Evolutionary conservation across 2,888 invertebrate species (phyloP).

Genomic region (Eupithecia insigniata): DNA sequence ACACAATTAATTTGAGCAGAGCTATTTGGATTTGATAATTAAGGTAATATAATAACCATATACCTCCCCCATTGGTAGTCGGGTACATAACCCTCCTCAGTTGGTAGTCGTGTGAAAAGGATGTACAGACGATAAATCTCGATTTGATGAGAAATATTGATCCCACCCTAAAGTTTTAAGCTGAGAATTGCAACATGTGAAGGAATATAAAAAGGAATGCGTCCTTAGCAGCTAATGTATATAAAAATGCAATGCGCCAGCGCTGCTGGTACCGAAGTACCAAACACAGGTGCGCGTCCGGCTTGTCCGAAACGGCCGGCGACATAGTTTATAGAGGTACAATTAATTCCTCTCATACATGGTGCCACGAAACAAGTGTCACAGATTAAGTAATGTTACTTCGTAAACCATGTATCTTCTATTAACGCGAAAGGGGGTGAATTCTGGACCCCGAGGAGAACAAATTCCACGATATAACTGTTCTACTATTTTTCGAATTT

Average conservation of each 20-base stretch:
- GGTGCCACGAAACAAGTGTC: too few species aligned
- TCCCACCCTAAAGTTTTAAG: not conserved
- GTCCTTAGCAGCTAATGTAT: conserved; percentile 43
- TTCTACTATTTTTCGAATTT: too few species aligned
- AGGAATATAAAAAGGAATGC: conserved; percentile 24
- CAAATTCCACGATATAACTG: too few species aligned
- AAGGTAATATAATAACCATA: not conserved
- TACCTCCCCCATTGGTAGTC: too few species aligned
- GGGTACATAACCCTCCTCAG: too few species aligned
- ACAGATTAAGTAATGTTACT: too few species aligned
- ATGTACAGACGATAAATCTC: not conserved
- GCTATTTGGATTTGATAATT: not conserved
- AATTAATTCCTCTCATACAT: not conserved
- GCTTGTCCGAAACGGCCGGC: conserved; percentile 63
- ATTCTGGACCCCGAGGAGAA: too few species aligned
- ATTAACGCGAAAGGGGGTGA: too few species aligned
- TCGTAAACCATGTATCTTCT: too few species aligned
- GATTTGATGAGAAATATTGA: not conserved
- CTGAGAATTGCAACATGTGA: not conserved
- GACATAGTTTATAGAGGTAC: conserved; percentile 22
- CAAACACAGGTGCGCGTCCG: conserved; percentile 80
- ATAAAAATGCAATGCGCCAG: conserved; percentile 62
- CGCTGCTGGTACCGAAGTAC: conserved; percentile 47
- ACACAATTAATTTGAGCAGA: not conserved
- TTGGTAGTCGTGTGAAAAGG: too few species aligned